Base-by-base conservation (phyloP, 2,797 vertebrate genomes). In the Gastrophryne carolinensis region DNA sequence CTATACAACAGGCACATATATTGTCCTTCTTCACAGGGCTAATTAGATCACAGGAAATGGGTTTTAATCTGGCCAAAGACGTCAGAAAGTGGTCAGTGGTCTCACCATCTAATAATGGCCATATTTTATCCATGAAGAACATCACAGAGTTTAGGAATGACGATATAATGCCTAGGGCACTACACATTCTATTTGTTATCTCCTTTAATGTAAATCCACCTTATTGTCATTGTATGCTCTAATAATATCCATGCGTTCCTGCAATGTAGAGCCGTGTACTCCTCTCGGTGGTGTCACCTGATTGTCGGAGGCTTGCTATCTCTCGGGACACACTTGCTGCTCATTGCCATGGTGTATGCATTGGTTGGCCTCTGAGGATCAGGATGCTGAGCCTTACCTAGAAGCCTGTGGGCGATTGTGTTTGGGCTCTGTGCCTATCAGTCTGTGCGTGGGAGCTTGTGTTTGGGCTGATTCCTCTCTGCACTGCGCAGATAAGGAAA, bases 401-500 rank as follows among this genome's bases (percentile, higher is more conserved):
- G 58, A 54, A n/a, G 19, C 56, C 57, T 56, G 74, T 69, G 73
- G 74, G 64, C 62, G 73, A 62, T 35, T 37, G 65, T 49, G 67
- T 69, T 68, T 75, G 65, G 73, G 57, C 57, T 57, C 17, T 21
- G n/a, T 62, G 66, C 50, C 56, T 76, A 62, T 76, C 58, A 47
- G 57, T 27, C 66, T 49, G 60, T 77, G 73, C 35, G 74, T 77
- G 67, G 74, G 74, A 54, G 64, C 44, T 27, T 21, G 67, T 71
- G 74, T 77, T 69, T 70, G 37, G 66, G 74, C 57, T 76, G 74
- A 63, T 54, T 62, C 50, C 66, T 39, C 60, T 57, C 74, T 77
- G 74, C 50, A 77, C 29, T 70, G 66, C 29, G 49, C 41, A 77
- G 74, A 77, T 77, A 77, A 77, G 66, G 56, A 64, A 77, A 71